These are phyloP conservation scores for Mirza zaza DNA, from an alignment of 2,113 vertebrate species.

Conservation along the genomic window DNA sequence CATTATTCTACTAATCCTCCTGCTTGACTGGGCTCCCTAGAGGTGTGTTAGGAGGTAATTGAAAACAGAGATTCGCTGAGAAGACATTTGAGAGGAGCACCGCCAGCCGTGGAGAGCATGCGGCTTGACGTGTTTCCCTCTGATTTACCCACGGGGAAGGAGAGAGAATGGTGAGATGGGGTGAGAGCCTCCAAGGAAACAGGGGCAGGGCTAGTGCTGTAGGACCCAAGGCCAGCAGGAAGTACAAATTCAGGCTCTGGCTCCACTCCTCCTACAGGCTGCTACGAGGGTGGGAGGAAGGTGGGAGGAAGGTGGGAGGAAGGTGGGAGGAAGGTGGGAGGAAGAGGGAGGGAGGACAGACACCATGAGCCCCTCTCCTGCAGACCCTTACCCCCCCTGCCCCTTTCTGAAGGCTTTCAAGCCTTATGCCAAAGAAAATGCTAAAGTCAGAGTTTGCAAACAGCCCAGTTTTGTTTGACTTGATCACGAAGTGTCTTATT, in stretches of 20 bases:
- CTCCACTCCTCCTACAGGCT: not conserved
- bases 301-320: too few species aligned
- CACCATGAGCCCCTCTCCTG: accelerated
- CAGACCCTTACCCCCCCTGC: not conserved
- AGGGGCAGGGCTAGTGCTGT: not conserved
- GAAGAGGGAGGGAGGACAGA: too few species aligned
- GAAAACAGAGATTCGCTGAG: constrained; percentile 83
- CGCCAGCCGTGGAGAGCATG: constrained; percentile 39
- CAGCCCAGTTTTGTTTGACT: not conserved
- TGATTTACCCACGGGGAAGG: constrained; percentile 69
- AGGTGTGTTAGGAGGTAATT: constrained; percentile 85
- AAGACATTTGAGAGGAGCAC: constrained; percentile 79
- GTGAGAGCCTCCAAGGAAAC: too few species aligned
- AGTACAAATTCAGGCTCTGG: too few species aligned
- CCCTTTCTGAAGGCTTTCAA: not conserved
- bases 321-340: too few species aligned
- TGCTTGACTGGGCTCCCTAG: constrained; percentile 81
- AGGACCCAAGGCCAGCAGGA: not conserved
- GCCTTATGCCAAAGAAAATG: not conserved
- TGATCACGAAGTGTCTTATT: not conserved
- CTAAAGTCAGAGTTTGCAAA: not conserved
- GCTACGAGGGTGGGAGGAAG: too few species aligned
- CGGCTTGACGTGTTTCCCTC: constrained; percentile 22
- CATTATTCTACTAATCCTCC: constrained; percentile 85
- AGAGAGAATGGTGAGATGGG: not conserved